Conservation (phyloP, 2,797 vertebrate species). For the Gastrophryne carolinensis region DNA sequence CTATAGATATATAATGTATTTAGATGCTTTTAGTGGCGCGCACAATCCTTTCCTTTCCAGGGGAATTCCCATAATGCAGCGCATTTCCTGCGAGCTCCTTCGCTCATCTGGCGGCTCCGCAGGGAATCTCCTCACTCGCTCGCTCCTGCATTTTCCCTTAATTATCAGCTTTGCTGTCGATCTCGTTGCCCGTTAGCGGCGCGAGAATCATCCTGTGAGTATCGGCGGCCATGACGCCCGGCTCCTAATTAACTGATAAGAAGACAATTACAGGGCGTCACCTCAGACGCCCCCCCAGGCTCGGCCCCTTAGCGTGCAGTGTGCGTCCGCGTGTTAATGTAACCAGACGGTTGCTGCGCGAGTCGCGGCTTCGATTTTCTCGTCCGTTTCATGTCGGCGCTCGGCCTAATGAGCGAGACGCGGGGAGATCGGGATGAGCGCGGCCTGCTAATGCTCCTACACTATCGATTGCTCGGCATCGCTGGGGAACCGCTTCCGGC, state of each 20-base stretch:
- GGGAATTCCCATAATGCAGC: too few relatives aligned
- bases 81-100: too few relatives aligned
- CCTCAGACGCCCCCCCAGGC: too few relatives aligned
- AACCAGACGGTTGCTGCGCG: too few relatives aligned
- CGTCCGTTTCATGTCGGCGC: conserved; percentile 51
- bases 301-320: too few relatives aligned
- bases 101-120: conserved; percentile 73
- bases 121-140: conserved; percentile 72
- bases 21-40: too few relatives aligned
- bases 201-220: conserved; percentile 93
- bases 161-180: conserved; percentile 98
- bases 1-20: too few relatives aligned
- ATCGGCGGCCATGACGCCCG: conserved; percentile 66
- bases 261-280: conserved; percentile 65
- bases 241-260: conserved; percentile 88
- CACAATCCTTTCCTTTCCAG: conserved; percentile 55
- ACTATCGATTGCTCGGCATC: conserved; percentile 68
- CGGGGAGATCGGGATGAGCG: conserved; percentile 64
- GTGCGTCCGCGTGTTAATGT: conserved; percentile 61
- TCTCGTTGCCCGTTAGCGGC: too few relatives aligned
- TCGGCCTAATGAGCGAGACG: conserved; percentile 65
- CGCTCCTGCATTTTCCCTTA: conserved; percentile 95
- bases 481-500: conserved; percentile 73
- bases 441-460: conserved; percentile 62
- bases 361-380: too few relatives aligned